Evolutionary conservation across 2,888 invertebrate species (phyloP), one percentile per base, ranked within the genome.

Genomic region (Barypeithes pellucidus): DNA sequence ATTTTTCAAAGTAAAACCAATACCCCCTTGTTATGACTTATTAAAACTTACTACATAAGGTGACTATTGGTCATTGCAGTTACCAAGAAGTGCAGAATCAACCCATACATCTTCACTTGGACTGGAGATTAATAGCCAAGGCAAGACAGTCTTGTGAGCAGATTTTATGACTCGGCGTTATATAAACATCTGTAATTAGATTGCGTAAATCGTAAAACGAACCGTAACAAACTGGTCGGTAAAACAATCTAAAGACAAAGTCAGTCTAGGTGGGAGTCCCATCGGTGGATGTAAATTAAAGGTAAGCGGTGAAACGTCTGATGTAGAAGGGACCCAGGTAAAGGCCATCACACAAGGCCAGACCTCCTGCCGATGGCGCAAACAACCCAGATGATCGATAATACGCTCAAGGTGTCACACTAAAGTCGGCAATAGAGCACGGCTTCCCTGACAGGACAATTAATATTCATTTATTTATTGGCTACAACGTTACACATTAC

Each of bases 181-280:
- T 70, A 75, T 60, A 73, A 76, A 73, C 67, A 73, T 61, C 67
- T 76, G 70, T 69, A 76, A 74, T 76, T 74, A 74, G 73, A 65
- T 76, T 69, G 72, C 67, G 76, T 66, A 72, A 76, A 76, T 75
- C 75, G 65, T 75, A 67, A 75, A 75, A 75, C 73, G 57, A 67
- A 67, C 69, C 67, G 62, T 54, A 67, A 67, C 36, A 59, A 73
- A 60, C 66, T 69, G 61, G 70, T 70, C 71, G 71, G 73, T 65
- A 70, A 73, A 68, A 68, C 45, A 57, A 68, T 22, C 65, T 39
- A 66, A 52, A 66, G 65, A 67, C 67, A 59, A 67, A 67, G 67
- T 67, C 59, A 45, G 67, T 67, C 67, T 67, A 67, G 68, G 68
- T 68, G 60, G 68, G 68, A 65, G 71, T 65, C 47, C 47, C 65